A percentile compares a stretch with the other conserved stretches of the same genome.
phyloP scores from a whole-genome alignment of 2,888 invertebrate genomes.

The Leptinotarsa rubiginosa region DNA sequence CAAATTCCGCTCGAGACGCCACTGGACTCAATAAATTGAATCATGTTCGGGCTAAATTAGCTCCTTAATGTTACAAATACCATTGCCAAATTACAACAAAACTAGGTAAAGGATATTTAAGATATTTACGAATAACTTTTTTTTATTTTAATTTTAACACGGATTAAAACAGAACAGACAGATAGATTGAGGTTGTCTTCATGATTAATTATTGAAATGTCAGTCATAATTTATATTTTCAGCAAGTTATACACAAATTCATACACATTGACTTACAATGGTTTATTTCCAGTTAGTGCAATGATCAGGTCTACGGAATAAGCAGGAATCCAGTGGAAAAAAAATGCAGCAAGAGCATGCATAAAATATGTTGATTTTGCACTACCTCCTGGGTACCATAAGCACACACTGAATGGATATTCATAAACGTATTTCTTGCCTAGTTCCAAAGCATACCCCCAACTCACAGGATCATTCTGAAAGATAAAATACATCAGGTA shows the following conservation, averaged over 20 bases:
- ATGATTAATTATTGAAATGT: no score
- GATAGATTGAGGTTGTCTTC: no score
- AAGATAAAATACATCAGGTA: constrained; percentile 15
- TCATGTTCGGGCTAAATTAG: no score
- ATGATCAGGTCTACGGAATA: constrained; percentile 80
- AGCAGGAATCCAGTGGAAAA: constrained; percentile 82
- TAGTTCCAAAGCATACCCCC: constrained; percentile 84
- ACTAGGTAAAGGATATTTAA: no score
- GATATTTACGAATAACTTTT: no score
- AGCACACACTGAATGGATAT: constrained; percentile 80
- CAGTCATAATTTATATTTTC: no score
- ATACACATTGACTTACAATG: constrained; percentile 74
- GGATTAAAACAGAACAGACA: no score
- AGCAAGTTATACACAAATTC: neutral
- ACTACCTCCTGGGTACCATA: constrained; percentile 85
- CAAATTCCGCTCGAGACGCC: no score
- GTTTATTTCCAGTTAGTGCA: constrained; percentile 76
- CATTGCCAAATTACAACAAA: no score
- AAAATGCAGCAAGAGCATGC: constrained; percentile 76
- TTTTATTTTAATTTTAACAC: no score
- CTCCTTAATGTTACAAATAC: no score
- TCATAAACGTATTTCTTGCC: constrained; percentile 73
- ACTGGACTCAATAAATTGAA: no score
- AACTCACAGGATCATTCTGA: constrained; percentile 80
- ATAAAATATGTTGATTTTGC: constrained; percentile 75